Evolutionary conservation across 2,797 vertebrate genomes (phyloP).

Genomic region (Adrianichthys oophorus): DNA sequence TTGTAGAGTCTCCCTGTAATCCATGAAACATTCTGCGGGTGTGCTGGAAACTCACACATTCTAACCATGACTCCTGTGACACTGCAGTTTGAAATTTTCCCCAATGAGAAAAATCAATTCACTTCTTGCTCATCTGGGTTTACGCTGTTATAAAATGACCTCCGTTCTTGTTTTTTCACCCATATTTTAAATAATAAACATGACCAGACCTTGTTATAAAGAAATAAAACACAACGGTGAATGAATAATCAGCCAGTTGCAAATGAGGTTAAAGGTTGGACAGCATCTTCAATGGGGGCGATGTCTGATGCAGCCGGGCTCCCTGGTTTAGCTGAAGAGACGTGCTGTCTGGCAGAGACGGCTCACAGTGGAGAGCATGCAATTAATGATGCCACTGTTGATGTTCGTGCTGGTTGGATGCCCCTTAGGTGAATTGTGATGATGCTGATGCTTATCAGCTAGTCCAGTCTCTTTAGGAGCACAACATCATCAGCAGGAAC

Average conservation of each 20-base stretch:
- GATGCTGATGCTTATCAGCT: constrained; percentile 57
- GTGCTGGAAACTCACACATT: too few relatives aligned
- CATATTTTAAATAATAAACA: constrained; percentile 6
- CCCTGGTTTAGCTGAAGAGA: constrained; percentile 37
- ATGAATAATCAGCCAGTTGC: constrained; percentile 45
- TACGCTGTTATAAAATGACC: too few relatives aligned
- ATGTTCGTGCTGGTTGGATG: constrained; percentile 52
- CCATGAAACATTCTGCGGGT: too few relatives aligned
- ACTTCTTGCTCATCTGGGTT: too few relatives aligned
- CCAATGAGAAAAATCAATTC: too few relatives aligned
- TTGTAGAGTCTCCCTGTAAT: too few relatives aligned
- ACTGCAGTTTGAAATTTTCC: too few relatives aligned
- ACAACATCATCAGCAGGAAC: constrained; percentile 59
- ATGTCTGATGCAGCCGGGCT: constrained; percentile 41
- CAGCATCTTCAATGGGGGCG: constrained; percentile 36
- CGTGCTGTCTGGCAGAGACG: constrained; percentile 58
- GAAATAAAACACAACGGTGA: constrained; percentile 32
- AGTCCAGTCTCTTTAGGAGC: constrained; percentile 59
- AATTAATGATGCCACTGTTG: constrained; percentile 55
- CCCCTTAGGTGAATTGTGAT: constrained; percentile 53
- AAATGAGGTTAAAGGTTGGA: constrained; percentile 51
- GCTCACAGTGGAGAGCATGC: constrained; percentile 63
- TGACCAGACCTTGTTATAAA: constrained; percentile 32
- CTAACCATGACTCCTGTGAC: too few relatives aligned
- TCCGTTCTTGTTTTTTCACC: too few relatives aligned